Conservation (phyloP, 2,113 vertebrate species). For the Sylvia atricapilla region DNA sequence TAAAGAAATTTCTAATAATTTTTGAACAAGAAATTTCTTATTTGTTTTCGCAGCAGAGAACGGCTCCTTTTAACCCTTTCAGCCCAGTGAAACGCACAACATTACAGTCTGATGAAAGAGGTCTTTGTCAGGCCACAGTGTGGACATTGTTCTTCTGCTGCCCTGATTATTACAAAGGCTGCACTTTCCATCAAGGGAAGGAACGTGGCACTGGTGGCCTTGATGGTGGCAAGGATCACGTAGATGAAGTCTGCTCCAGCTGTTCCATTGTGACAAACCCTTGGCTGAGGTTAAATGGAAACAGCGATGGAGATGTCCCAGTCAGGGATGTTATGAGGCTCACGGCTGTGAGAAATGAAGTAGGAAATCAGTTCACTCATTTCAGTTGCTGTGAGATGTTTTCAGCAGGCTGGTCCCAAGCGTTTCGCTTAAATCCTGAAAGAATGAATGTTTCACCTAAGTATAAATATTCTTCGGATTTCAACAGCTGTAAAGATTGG, state of each 20-base stretch:
- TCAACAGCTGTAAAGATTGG: neutral
- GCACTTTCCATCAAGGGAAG: neutral
- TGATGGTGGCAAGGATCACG: neutral
- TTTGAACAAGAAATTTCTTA: neutral
- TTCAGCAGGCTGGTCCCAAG: neutral
- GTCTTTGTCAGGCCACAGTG: neutral
- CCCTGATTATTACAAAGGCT: neutral
- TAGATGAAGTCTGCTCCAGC: neutral
- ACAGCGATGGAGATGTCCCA: neutral
- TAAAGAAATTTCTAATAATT: neutral
- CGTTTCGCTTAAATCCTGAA: neutral
- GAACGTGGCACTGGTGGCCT: neutral
- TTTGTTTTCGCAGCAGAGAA: neutral
- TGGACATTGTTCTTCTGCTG: neutral
- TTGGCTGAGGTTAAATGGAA: neutral
- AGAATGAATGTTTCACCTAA: rapidly evolving
- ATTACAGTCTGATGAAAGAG: neutral
- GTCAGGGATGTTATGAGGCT: neutral
- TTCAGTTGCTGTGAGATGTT: neutral
- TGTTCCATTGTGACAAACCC: neutral
- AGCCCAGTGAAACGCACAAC: neutral
- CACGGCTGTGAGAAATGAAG: neutral
- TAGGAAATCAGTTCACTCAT: neutral
- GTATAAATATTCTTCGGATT: neutral
- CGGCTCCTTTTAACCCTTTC: neutral